A percentile compares a stretch with the other conserved stretches of the same genome.
phyloP scores from a whole-genome alignment of 1,140 invertebrate species.

The Drosophila malerkotliana region DNA sequence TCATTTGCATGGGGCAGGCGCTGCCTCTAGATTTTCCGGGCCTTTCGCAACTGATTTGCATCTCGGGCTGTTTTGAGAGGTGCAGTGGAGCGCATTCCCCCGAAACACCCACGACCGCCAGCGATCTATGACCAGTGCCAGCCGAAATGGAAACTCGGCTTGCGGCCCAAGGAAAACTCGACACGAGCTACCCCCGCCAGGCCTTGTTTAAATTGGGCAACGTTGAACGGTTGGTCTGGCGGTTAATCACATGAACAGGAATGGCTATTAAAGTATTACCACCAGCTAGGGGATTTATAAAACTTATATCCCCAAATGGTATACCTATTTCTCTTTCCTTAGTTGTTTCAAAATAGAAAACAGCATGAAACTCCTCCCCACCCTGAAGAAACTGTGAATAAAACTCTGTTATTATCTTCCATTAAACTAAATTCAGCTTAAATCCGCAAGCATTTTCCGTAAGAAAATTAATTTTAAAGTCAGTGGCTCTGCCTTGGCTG shows the following conservation, averaged over 20 bases:
- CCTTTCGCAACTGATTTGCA: conserved; percentile 72
- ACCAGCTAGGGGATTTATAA: background rate
- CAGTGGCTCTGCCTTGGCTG: conserved; percentile 10
- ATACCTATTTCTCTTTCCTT: background rate
- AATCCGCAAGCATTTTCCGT: conserved; percentile 27
- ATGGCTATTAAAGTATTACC: background rate
- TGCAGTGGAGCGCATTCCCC: conserved; percentile 44
- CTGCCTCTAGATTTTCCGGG: conserved; percentile 11
- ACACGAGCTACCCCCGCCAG: conserved; percentile 15
- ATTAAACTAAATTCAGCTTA: conserved; percentile 33
- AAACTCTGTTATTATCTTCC: conserved; percentile 27
- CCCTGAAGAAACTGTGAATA: conserved; percentile 28
- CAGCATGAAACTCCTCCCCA: conserved; percentile 19
- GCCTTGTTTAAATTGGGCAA: conserved; percentile 21
- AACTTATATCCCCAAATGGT: background rate
- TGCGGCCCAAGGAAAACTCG: background rate
- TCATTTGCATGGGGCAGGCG: conserved; percentile 60
- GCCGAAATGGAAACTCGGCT: conserved; percentile 28
- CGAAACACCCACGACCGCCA: conserved; percentile 17
- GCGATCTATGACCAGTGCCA: conserved; percentile 27
- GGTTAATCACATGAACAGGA: conserved; percentile 9
- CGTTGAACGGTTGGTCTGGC: conserved; percentile 32
- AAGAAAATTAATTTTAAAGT: conserved; percentile 27
- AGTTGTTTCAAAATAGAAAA: background rate
- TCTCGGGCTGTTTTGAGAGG: conserved; percentile 58